Conservation (phyloP, 2,888 invertebrate genomes). For the Mimumesa dahlbomi region DNA sequence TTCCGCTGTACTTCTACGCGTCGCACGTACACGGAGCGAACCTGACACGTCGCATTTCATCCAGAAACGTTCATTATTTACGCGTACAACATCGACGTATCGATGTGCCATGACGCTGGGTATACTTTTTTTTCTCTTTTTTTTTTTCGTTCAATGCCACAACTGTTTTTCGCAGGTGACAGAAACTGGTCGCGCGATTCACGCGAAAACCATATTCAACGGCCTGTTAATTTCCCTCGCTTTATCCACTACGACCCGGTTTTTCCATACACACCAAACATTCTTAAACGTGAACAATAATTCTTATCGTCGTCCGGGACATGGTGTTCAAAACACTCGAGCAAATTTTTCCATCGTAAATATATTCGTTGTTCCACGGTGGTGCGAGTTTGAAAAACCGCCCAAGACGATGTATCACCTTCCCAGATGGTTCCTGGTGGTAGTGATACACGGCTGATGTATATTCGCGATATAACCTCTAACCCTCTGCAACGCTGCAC, state of each 20-base stretch:
- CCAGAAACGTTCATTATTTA: conserved; percentile 8
- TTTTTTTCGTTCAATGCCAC: background rate
- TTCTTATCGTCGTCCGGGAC: too few relatives aligned
- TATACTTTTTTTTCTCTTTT: too few relatives aligned
- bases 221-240: too few relatives aligned
- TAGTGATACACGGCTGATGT: conserved; percentile 35
- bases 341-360: too few relatives aligned
- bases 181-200: too few relatives aligned
- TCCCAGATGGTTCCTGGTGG: conserved; percentile 37
- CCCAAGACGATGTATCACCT: conserved; percentile 35
- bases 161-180: background rate
- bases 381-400: conserved; percentile 24
- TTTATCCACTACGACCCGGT: too few relatives aligned
- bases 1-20: conserved; percentile 29
- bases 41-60: conserved; percentile 36
- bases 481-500: conserved; percentile 36
- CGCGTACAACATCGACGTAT: background rate
- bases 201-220: too few relatives aligned
- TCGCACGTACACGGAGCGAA: conserved; percentile 5
- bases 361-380: too few relatives aligned
- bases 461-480: conserved; percentile 50
- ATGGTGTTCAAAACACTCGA: too few relatives aligned
- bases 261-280: too few relatives aligned
- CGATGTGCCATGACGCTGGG: too few relatives aligned
- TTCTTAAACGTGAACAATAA: too few relatives aligned